phyloP scores from a whole-genome alignment of 2,797 vertebrate species.

The Periparus ater region DNA sequence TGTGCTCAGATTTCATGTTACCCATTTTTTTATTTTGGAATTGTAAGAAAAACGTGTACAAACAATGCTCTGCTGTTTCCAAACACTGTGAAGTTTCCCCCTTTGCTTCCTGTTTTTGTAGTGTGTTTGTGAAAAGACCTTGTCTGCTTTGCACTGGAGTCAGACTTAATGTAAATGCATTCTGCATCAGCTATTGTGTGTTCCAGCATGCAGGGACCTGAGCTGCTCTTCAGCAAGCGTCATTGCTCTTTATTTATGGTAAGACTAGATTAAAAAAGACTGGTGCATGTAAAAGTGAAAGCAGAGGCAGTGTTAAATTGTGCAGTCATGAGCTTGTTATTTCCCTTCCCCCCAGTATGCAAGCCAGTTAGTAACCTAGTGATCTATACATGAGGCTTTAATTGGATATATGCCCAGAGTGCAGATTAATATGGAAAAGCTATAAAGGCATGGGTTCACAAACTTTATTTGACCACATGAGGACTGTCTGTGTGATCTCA shows the following conservation, averaged over 20 bases:
- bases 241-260: background rate
- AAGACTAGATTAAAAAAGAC: background rate
- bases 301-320: conserved; percentile 22
- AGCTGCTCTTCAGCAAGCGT: background rate
- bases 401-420: conserved; percentile 58
- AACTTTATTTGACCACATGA: conserved; percentile 55
- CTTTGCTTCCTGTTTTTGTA: conserved; percentile 63
- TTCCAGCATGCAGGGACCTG: background rate
- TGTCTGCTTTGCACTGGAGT: background rate
- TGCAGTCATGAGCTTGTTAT: conserved; percentile 40
- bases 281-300: conserved; percentile 42
- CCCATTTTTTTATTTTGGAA: background rate
- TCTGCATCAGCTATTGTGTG: background rate
- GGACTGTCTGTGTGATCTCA: conserved; percentile 4
- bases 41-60: conserved; percentile 17
- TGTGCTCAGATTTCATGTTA: background rate
- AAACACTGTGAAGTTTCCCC: conserved; percentile 46
- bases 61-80: conserved; percentile 53
- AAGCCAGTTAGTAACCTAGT: conserved; percentile 52
- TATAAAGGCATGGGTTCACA: conserved; percentile 59
- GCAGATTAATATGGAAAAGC: conserved; percentile 61
- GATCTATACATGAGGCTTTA: conserved; percentile 61
- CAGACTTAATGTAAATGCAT: background rate
- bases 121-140: conserved; percentile 2
- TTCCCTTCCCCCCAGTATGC: conserved; percentile 9